Evolutionary conservation across 2,888 invertebrate species (phyloP), one percentile per base, ranked within the genome.

Genomic region (Drosophila robusta): DNA sequence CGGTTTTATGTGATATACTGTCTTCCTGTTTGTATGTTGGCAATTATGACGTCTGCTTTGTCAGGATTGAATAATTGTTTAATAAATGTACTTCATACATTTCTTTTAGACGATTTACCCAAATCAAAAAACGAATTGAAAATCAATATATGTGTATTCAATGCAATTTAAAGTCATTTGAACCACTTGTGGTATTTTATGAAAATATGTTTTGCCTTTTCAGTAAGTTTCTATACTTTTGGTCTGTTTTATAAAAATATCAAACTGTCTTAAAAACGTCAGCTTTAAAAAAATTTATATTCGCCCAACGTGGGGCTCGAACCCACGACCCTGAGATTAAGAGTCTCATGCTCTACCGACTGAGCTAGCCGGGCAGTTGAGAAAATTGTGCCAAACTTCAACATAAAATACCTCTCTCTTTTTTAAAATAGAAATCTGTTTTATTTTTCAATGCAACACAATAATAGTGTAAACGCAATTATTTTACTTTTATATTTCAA

Each of bases 291-390:
- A 60, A 16, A 9, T 12, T 2, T 3, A 0, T 1, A 7, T 36
- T 55, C 80, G 80, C 80, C 80, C 85, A 89, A 89, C 85, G 89
- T 85, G 85, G 85, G 85, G 89, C 89, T 89, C 89, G 89, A 88
- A 89, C 87, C 80, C 89, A 88, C 69, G 65, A 64, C 65, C 85
- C 85, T 87, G 85, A 86, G 85, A 86, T 86, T 86, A 86, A 86
- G 85, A 86, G 85, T 86, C 85, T 86, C 85, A 87, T 86, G 85
- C 85, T 86, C 85, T 86, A 86, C 85, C 85, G 85, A 86, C 85
- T 86, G 85, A 86, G 85, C 85, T 86, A 86, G 85, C 85, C 85
- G 86, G 85, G 85, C 85, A 29, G 12, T 29, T 58, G 9, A 0
- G 1, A 0, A 0, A 0, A 0, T 0, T 8, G 3, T n/a, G 6